Evolutionary conservation across 1,140 invertebrate species (phyloP).

Genomic region (Zaprionus kolodkinae): DNA sequence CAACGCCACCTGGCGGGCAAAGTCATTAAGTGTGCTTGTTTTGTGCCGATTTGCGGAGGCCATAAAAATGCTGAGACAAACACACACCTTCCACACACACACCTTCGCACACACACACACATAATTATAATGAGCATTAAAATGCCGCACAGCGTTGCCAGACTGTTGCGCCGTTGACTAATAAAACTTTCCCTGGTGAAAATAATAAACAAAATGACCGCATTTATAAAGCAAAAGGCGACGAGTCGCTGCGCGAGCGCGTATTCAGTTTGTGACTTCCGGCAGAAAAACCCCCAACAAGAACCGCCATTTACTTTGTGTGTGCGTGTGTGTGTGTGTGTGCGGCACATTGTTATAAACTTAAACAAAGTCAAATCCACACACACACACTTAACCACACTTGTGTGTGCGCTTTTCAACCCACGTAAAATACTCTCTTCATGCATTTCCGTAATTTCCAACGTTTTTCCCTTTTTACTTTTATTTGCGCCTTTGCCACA

Average conservation of each 20-base stretch:
- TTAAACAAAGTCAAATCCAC: conserved; percentile 46
- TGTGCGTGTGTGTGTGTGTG: conserved; percentile 5
- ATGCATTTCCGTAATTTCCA: conserved; percentile 69
- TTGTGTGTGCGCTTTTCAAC: conserved; percentile 24
- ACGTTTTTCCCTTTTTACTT: conserved; percentile 62
- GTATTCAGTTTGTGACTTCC: conserved; percentile 55
- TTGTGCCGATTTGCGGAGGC: conserved; percentile 71
- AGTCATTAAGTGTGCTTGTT: conserved; percentile 81
- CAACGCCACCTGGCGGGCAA: conserved; percentile 64
- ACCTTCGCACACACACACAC: conserved; percentile 21
- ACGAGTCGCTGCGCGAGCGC: conserved; percentile 23
- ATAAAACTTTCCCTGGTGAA: conserved; percentile 33
- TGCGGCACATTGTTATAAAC: conserved; percentile 44
- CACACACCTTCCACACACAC: conserved; percentile 31
- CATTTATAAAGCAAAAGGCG: conserved; percentile 1
- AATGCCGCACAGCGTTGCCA: conserved; percentile 62
- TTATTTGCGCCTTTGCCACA: conserved; percentile 66
- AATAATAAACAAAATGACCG: conserved; percentile 42
- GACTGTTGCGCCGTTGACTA: conserved; percentile 35
- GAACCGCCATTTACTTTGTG: conserved; percentile 22
- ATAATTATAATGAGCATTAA: conserved; percentile 79
- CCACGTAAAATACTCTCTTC: conserved; percentile 40
- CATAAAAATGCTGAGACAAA: conserved; percentile 64
- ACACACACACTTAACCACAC: conserved; percentile 23
- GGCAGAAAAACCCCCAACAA: conserved; percentile 28